Base-by-base conservation (phyloP, 2,113 vertebrate species). In the Cyrtonyx montezumae region DNA sequence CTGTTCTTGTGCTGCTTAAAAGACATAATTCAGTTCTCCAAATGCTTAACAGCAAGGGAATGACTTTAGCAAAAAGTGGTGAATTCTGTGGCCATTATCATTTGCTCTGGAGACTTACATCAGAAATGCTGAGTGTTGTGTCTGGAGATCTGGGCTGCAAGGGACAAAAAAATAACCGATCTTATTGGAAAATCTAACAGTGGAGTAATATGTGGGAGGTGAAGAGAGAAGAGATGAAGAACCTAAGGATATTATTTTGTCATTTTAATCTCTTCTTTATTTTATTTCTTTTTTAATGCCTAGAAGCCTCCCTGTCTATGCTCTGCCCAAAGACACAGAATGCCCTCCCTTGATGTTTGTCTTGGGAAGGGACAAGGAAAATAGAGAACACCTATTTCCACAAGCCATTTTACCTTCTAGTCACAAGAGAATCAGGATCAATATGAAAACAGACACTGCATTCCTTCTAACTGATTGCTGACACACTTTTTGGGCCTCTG, bases 31-130 rank as follows among this genome's bases (percentile, higher is more conserved):
- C 76, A 34, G 62, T 89, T 76, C 40, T 71, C n/a, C 4, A 5
- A 34, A 82, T 82, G 36, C 23, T 82, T 78, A 89, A 73, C 46
- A 58, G 84, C 13, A 65, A 71, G 36, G n/a, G 45, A 84, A 84
- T n/a, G 28, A 84, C 17, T 61, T 45, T 73, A 69, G 23, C 20
- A 81, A 91, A 92, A 91, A 79, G 0, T 49, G 1, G 10, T 74
- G 49, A 82, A 67, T 79, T 85, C 81, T 91, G 36, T 62, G 59
- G 21, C 62, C 62, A 82, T 88, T 91, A 66, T 49, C 0, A 1
- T 92, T 84, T 94, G 37, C 55, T 92, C 46, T 49, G 37, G 88
- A 94, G 63, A 77, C 78, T 74, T n/a, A n/a, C 74, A 95, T 91
- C 67, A 91, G 34, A 95, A 92, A 91, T 0, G 3, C n/a, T 84